phyloP scores from a whole-genome alignment of 2,888 invertebrate species.

The Acrocera orbiculus region DNA sequence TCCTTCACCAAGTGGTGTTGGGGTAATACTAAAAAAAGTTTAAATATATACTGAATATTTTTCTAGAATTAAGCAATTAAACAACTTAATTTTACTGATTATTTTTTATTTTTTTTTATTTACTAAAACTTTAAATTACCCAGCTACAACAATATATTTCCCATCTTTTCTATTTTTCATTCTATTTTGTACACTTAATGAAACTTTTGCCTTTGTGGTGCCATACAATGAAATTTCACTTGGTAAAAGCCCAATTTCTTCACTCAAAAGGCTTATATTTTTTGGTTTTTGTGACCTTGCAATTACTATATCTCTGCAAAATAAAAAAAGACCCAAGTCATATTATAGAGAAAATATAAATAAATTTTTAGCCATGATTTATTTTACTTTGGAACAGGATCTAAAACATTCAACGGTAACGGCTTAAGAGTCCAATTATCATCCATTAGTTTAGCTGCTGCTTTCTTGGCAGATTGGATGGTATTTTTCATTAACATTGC shows the following conservation, averaged over 20 bases:
- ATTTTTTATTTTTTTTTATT: too few relatives aligned
- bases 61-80: background rate
- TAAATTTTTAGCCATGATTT: background rate
- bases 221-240: constrained; percentile 83
- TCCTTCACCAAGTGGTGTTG: constrained; percentile 97
- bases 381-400: constrained; percentile 69
- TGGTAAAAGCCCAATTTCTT: constrained; percentile 66
- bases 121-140: constrained; percentile 42
- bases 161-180: constrained; percentile 52
- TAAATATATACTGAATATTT: constrained; percentile 1
- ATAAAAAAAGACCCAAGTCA: background rate
- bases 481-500: constrained; percentile 90
- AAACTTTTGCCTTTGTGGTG: constrained; percentile 84
- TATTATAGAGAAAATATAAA: constrained; percentile 11
- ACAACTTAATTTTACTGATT: background rate
- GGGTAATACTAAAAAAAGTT: constrained; percentile 57
- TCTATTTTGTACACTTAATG: constrained; percentile 61
- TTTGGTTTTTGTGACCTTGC: constrained; percentile 80
- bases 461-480: constrained; percentile 58
- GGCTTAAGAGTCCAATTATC: constrained; percentile 52
- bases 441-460: constrained; percentile 35
- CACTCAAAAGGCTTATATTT: constrained; percentile 53
- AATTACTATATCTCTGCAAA: constrained; percentile 66
- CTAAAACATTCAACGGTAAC: constrained; percentile 43
- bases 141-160: constrained; percentile 88